Evolutionary conservation across 2,113 vertebrate genomes (phyloP), one percentile per base, ranked within the genome.

Genomic region (Thinocorus orbignyianus): DNA sequence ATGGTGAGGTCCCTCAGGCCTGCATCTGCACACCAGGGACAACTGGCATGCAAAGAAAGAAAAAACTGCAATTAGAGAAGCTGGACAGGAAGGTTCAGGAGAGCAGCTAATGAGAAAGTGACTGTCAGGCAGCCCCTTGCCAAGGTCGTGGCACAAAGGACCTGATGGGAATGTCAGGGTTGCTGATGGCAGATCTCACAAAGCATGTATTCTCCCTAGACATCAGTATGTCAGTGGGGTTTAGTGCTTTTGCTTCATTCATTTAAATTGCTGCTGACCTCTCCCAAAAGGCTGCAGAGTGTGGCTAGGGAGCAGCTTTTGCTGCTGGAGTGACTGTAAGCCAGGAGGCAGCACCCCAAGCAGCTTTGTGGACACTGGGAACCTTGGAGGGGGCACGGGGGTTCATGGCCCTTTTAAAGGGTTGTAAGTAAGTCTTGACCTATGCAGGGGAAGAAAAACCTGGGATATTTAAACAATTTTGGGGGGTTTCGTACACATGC

Each of bases 301-400:
- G 90, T 89, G 76, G 20, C 92, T 95, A 84, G 90, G 95, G 94
- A 93, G 92, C 95, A 96, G 54, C 96, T 92, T 94, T 91, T 97
- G 64, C 73, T 83, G 85, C 78, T 70, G 88, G 84, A 90, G 84
- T 93, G 81, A 49, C 83, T 46, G 28, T 79, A 89, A 94, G 65
- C 79, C 73, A 66, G 89, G 93, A 97, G 93, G 91, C 81, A 97
- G 90, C 94, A 58, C 7, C 25, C 82, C 33, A 85, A 82, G 86
- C 92, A 97, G 92, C 95, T 96, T 95, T 92, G 95, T 4, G 10
- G 88, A 58, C 86, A 90, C 7, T 78, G 31, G 26, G 71, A 31
- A 52, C 41, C 62, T 84, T 12, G 10, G 26, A 51, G 54, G 42
- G 35, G 41, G 48, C 46, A 10, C 62, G 25, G 79, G 55, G 58